phyloP scores from a whole-genome alignment of 2,888 invertebrate genomes.

The Margaritifera margaritifera region DNA sequence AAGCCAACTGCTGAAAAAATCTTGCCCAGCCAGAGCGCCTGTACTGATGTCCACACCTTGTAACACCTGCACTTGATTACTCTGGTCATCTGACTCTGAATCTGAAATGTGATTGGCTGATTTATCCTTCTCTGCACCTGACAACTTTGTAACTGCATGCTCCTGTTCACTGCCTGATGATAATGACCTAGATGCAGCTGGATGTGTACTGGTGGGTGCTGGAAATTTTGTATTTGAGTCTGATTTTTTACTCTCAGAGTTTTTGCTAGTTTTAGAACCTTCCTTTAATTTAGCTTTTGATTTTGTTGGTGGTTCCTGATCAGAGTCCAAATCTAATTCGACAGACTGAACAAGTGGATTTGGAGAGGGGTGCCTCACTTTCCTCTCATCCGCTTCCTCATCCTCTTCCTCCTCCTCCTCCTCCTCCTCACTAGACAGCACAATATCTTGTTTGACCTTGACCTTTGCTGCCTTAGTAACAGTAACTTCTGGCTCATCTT shows the following conservation, averaged over 20 bases:
- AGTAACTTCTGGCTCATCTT: conserved; percentile 73
- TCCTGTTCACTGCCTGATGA: conserved; percentile 23
- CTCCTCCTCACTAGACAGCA: conserved; percentile 58
- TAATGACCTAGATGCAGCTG: not conserved
- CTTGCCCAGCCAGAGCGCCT: conserved; percentile 39
- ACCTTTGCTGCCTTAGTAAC: conserved; percentile 8
- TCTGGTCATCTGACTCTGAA: conserved; percentile 28
- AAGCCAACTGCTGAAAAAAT: conserved; percentile 58
- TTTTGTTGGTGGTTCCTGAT: no score
- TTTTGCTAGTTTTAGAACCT: no score
- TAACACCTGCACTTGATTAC: conserved; percentile 27
- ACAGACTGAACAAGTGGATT: no score
- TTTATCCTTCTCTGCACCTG: conserved; percentile 12
- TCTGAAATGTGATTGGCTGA: conserved; percentile 28
- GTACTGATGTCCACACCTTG: conserved; percentile 48
- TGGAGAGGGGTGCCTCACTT: no score
- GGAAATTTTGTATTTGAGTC: no score
- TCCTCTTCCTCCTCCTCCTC: conserved; percentile 3
- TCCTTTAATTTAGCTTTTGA: no score
- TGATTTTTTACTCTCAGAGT: no score
- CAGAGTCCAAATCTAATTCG: no score
- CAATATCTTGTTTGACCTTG: conserved; percentile 32
- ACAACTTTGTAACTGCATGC: not conserved
- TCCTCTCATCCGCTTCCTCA: not conserved
- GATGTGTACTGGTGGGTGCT: not conserved